Conservation (phyloP, 2,797 vertebrate species). For the Darevskia nairensis region DNA sequence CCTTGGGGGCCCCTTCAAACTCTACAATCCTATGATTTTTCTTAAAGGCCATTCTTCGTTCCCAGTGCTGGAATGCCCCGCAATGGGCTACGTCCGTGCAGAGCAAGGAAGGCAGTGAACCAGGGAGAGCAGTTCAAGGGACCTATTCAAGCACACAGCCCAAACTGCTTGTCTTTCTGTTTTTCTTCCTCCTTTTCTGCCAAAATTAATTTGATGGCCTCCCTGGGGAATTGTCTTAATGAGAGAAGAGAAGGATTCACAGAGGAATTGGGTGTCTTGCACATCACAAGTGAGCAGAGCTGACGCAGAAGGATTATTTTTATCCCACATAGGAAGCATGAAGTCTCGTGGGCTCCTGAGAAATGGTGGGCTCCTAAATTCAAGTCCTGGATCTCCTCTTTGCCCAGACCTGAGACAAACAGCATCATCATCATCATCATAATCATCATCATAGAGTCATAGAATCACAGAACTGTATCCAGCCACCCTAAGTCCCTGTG, state of each 20-base stretch:
- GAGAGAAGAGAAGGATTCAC: constrained; percentile 27
- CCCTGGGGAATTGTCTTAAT: constrained; percentile 66
- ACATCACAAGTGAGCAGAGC: constrained; percentile 39
- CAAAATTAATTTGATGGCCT: constrained; percentile 55
- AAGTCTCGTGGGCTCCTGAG: background rate
- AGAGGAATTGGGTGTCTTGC: constrained; percentile 30
- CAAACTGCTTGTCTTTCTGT: constrained; percentile 6
- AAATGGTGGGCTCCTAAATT: background rate
- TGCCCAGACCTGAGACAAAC: background rate
- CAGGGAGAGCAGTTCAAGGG: constrained; percentile 2
- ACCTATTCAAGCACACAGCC: constrained; percentile 5
- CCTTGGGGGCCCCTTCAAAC: no score
- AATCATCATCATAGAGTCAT: no score
- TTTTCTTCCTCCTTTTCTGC: background rate
- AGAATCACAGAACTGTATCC: background rate
- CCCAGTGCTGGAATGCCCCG: no score
- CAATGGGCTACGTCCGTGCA: background rate
- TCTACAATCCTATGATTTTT: no score
- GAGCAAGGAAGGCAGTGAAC: background rate
- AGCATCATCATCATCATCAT: background rate
- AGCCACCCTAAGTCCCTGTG: background rate
- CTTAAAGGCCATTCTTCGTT: background rate
- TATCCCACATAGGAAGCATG: constrained; percentile 38
- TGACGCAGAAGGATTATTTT: constrained; percentile 70
- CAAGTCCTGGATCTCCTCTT: background rate